phyloP scores from a whole-genome alignment of 2,113 vertebrate genomes.

The Corvus hawaiiensis region DNA sequence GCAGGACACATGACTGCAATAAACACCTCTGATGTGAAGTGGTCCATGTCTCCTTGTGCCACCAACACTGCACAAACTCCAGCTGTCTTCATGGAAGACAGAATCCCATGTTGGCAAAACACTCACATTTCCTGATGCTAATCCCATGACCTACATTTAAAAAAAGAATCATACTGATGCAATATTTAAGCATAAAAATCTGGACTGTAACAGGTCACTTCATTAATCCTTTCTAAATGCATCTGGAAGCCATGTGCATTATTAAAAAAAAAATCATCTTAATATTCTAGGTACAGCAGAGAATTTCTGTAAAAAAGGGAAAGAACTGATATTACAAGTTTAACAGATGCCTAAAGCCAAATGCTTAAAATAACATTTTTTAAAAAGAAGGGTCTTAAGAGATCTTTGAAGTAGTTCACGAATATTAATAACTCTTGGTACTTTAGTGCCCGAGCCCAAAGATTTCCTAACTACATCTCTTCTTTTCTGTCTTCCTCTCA shows the following conservation, averaged over 20 bases:
- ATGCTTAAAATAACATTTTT: not conserved
- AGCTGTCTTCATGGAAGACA: not conserved
- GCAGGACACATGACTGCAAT: not conserved
- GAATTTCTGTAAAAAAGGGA: not conserved
- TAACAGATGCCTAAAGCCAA: not conserved
- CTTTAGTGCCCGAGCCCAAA: not conserved
- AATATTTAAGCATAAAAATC: constrained; percentile 33
- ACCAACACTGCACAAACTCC: not conserved
- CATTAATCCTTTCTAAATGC: constrained; percentile 10
- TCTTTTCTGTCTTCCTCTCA: not conserved
- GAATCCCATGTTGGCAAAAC: not conserved
- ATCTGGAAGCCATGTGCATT: not conserved
- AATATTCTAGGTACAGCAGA: not conserved
- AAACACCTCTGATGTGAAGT: not conserved
- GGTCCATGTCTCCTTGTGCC: not conserved
- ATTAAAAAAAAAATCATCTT: not conserved
- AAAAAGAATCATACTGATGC: not conserved
- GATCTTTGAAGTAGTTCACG: not conserved
- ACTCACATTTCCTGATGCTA: not conserved
- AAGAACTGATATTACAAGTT: not conserved
- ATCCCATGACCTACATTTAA: constrained; percentile 38
- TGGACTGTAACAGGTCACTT: constrained; percentile 6
- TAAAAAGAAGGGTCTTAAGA: not conserved
- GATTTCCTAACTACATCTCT: not conserved
- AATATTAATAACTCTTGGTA: not conserved